A percentile compares a stretch with the other conserved stretches of the same genome.
phyloP scores from a whole-genome alignment of 1,140 invertebrate genomes.

The Sarcophaga peregrina region DNA sequence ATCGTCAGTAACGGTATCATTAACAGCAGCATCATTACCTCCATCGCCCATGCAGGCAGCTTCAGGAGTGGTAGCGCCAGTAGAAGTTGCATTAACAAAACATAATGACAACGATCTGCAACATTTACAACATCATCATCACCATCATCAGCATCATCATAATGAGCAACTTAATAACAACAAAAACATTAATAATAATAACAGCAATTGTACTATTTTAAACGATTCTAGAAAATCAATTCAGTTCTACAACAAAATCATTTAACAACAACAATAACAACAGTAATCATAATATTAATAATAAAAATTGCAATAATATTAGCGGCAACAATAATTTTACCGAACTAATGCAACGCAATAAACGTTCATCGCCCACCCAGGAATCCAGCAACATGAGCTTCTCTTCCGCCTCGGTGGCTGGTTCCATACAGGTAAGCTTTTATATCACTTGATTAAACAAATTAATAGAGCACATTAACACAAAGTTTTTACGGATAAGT shows the following conservation, averaged over 20 bases:
- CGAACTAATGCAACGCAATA: constrained; percentile 43
- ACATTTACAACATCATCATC: constrained; percentile 4
- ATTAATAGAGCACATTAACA: neutral
- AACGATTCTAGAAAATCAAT: constrained; percentile 25
- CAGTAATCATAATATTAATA: constrained; percentile 21
- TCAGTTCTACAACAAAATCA: constrained; percentile 29
- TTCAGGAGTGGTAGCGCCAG: too few species aligned
- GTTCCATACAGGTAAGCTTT: constrained; percentile 63
- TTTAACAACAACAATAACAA: constrained; percentile 21
- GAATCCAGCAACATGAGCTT: constrained; percentile 63
- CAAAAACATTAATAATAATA: constrained; percentile 17
- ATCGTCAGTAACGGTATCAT: neutral
- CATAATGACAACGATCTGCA: constrained; percentile 23
- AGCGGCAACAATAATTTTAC: constrained; percentile 22
- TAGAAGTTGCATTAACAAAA: neutral
- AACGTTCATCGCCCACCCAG: constrained; percentile 54
- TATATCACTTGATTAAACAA: neutral
- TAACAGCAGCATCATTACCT: constrained; percentile 5
- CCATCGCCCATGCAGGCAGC: too few species aligned
- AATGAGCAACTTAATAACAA: constrained; percentile 24
- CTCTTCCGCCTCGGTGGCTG: constrained; percentile 65
- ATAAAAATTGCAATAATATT: constrained; percentile 30
- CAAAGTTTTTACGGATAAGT: neutral
- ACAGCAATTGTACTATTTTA: neutral
- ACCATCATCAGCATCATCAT: neutral